phyloP scores from a whole-genome alignment of 2,113 vertebrate genomes.

The Melanerpes aurifrons region DNA sequence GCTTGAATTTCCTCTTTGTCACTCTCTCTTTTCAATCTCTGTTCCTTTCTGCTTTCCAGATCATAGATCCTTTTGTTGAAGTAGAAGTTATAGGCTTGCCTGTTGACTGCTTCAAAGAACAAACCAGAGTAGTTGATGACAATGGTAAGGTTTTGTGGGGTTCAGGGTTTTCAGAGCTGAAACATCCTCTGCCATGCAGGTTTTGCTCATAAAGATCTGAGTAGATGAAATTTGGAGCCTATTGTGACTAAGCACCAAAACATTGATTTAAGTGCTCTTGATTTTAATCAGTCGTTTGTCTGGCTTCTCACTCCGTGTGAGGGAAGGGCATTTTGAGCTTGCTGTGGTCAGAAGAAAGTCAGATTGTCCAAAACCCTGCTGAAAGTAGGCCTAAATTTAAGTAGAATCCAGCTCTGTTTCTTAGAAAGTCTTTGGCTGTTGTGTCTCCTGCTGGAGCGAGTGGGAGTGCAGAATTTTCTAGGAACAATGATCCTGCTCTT shows the following conservation, averaged over 20 bases:
- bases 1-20: not conserved
- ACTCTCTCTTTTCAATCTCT: not conserved
- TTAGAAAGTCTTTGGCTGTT: not conserved
- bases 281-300: not conserved
- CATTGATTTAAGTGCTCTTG: not conserved
- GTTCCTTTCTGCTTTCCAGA: constrained; percentile 77
- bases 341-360: not conserved
- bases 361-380: not conserved
- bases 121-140: constrained; percentile 96
- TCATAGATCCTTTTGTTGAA: constrained; percentile 98
- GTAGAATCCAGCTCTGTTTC: not conserved
- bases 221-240: not conserved
- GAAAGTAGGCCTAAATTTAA: not conserved
- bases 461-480: not conserved
- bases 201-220: not conserved
- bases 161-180: not conserved
- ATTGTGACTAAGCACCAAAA: not conserved
- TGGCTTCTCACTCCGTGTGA: not conserved
- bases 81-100: constrained; percentile 96
- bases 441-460: not conserved
- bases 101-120: constrained; percentile 93
- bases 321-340: not conserved
- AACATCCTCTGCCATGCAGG: not conserved
- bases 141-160: constrained; percentile 82
- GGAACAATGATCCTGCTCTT: not conserved